A percentile compares a stretch with the other conserved stretches of the same genome.
phyloP scores from a whole-genome alignment of 2,113 vertebrate genomes.

The Paracanthobrama guichenoti region DNA sequence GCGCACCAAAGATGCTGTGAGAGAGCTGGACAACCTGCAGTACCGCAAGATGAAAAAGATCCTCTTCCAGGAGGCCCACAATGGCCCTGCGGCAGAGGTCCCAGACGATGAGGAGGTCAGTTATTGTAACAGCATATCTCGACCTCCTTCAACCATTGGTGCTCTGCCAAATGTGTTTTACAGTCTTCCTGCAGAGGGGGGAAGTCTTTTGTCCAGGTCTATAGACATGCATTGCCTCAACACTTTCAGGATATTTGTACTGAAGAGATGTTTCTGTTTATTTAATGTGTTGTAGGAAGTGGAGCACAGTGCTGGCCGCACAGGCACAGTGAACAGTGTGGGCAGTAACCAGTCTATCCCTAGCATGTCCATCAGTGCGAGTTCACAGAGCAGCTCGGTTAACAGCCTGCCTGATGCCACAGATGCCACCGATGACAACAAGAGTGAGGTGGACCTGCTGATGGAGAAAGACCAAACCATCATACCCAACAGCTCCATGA shows the following conservation, averaged over 20 bases:
- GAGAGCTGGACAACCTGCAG: constrained; percentile 98
- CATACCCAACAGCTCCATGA: constrained; percentile 98
- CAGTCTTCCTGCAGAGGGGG: neutral
- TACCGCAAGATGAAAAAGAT: constrained; percentile 99
- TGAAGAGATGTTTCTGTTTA: neutral
- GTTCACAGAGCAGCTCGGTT: constrained; percentile 99
- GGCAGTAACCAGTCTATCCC: constrained; percentile 99
- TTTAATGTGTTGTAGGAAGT: constrained; percentile 79
- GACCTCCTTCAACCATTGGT: neutral
- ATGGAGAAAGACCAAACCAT: constrained; percentile 96
- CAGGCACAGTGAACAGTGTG: constrained; percentile 97
- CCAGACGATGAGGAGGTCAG: constrained; percentile 96
- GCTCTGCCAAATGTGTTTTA: constrained; percentile 8
- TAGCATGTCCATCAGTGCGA: constrained; percentile 99
- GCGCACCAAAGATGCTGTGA: constrained; percentile 97
- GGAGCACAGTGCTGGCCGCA: constrained; percentile 87
- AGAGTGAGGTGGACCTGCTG: constrained; percentile 94
- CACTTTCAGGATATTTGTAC: neutral
- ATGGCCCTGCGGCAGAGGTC: constrained; percentile 90
- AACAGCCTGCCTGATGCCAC: constrained; percentile 95
- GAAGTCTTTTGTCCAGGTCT: neutral
- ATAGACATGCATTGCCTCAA: neutral
- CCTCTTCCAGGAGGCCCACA: constrained; percentile 97
- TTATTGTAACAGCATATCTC: neutral
- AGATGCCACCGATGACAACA: constrained; percentile 88